Evolutionary conservation across 2,797 vertebrate genomes (phyloP).

Genomic region (Tiaroga cobitis): DNA sequence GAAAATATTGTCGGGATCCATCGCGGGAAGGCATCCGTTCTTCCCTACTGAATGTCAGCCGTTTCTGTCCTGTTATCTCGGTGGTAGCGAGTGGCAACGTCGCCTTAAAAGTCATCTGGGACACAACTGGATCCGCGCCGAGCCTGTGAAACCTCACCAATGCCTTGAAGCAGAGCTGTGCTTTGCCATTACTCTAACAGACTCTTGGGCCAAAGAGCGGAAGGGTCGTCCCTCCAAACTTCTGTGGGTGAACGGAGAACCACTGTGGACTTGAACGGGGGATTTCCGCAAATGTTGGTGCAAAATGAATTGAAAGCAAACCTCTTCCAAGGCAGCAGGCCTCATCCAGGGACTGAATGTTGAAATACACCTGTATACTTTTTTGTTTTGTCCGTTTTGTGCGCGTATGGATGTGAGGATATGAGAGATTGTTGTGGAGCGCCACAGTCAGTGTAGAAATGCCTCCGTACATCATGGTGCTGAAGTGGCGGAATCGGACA

Average conservation of each 20-base stretch:
- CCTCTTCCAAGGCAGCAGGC: slow-evolving; percentile 65
- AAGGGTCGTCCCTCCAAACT: slow-evolving; percentile 58
- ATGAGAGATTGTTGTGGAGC: slow-evolving; percentile 59
- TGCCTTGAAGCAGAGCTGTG: slow-evolving; percentile 67
- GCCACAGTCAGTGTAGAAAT: slow-evolving; percentile 23
- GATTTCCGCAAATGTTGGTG: slow-evolving; percentile 6
- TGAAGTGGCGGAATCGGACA: slow-evolving; percentile 47
- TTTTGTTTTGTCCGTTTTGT: slow-evolving; percentile 60
- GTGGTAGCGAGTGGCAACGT: slow-evolving; percentile 58
- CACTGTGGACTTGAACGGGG: slow-evolving; percentile 30
- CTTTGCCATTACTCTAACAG: slow-evolving; percentile 58
- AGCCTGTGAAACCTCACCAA: slow-evolving; percentile 70
- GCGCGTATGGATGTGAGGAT: slow-evolving; percentile 55
- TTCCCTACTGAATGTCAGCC: slow-evolving; percentile 75
- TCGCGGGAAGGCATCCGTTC: slow-evolving; percentile 67
- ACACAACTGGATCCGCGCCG: slow-evolving; percentile 76
- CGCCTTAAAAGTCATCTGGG: slow-evolving; percentile 68
- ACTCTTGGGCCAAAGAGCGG: slow-evolving; percentile 29
- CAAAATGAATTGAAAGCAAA: slow-evolving; percentile 44
- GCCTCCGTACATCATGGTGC: slow-evolving; percentile 47
- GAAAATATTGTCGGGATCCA: slow-evolving; percentile 64
- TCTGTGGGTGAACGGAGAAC: slow-evolving; percentile 56
- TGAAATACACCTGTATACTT: slow-evolving; percentile 65
- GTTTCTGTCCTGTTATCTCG: slow-evolving; percentile 62
- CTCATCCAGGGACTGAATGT: slow-evolving; percentile 70